These are phyloP conservation scores for Drosophila pseudotalamancana DNA, from an alignment of 2,888 invertebrate genomes.

Conservation along the genomic window DNA sequence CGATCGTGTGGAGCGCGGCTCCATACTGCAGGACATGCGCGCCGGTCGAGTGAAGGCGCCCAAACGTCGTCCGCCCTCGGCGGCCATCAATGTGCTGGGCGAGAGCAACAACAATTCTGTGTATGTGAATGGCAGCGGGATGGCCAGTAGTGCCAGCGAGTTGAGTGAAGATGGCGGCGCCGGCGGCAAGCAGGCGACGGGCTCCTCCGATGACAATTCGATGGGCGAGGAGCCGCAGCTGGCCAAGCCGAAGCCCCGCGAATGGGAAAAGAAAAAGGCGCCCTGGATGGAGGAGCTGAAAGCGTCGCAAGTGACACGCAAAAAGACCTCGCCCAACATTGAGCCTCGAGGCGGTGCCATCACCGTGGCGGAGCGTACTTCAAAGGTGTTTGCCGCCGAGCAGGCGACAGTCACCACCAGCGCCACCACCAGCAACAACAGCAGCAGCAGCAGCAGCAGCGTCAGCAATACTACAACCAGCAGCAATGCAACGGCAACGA, in stretches of 20 bases:
- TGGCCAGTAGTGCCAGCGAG: conserved; percentile 67
- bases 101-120: conserved; percentile 82
- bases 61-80: conserved; percentile 87
- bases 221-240: conserved; percentile 82
- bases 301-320: conserved; percentile 87
- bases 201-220: conserved; percentile 81
- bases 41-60: conserved; percentile 87
- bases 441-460: conserved; percentile 46
- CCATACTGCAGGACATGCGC: conserved; percentile 88
- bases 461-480: conserved; percentile 42
- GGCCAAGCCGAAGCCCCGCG: conserved; percentile 88
- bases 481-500: conserved; percentile 60
- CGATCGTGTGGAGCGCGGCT: conserved; percentile 88
- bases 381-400: conserved; percentile 73
- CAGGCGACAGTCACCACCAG: conserved; percentile 39
- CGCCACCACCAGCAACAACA: conserved; percentile 42
- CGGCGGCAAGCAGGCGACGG: conserved; percentile 48
- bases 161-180: conserved; percentile 62
- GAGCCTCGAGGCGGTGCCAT: conserved; percentile 69
- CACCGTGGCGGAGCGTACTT: conserved; percentile 66
- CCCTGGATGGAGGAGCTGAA: conserved; percentile 94
- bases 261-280: conserved; percentile 90
- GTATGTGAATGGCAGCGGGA: conserved; percentile 81
- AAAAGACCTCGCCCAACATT: conserved; percentile 82
- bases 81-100: conserved; percentile 83